Base-by-base conservation (phyloP, 92 coral and sea anemone species). In the Desmophyllum pertusum region DNA sequence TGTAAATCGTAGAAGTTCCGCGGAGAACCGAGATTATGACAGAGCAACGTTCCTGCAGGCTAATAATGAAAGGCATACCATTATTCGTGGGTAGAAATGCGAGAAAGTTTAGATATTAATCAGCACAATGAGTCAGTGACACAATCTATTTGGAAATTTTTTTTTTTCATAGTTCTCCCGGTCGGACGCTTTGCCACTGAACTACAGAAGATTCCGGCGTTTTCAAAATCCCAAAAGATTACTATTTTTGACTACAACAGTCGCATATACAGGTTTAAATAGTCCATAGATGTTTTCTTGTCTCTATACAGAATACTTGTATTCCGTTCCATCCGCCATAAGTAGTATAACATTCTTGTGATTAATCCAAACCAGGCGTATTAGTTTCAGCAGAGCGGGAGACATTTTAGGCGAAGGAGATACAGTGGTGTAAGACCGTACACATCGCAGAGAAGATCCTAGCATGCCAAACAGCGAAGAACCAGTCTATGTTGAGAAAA, bases 381-480 rank as follows among this genome's bases (percentile, higher is more conserved):
- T 84, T 8, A 94, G 97, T 77, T 92, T 96, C 25, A 96, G 89
- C 45, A 90, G 91, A 21, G 92, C 77, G 5, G 98, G 92, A 10
- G 98, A 87, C 92, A 94, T 81, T 81, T 91, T 93, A 3, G 95
- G 84, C n/a, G 94, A 86, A 0, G 92, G 86, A 13, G 91, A 83
- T 10, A 83, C 91, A 27, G 95, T 94, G 74, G 83, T 91, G 87
- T 91, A 94, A 25, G 93, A 86, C 36, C 94, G 95, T 21, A 90
- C 94, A 65, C 99, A 96, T 74, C 91, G 93, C 64, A 95, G 89
- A 23, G 95, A 91, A 17, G 98, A 92, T 4, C 96, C 96, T 19
- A 96, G 89, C 92, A 96, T 95, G 23, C 99, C 99, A 86, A 96
- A 96, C 84, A 96, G 81, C 55, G 98, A 91, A 10, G 99, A 96